Evolutionary conservation across 2,113 vertebrate species (phyloP), one percentile per base, ranked within the genome.

Genomic region (Pygoscelis antarcticus): DNA sequence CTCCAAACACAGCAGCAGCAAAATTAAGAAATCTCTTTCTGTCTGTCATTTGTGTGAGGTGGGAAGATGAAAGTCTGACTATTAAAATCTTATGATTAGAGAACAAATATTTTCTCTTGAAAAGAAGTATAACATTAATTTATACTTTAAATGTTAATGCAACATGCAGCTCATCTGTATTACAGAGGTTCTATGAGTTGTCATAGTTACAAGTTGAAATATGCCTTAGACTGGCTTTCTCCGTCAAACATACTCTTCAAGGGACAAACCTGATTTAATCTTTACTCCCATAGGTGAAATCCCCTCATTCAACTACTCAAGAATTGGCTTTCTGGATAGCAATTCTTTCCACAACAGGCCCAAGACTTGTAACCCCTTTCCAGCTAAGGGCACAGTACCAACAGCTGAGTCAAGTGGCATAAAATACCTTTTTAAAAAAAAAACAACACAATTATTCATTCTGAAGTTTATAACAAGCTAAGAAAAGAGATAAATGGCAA

Each of bases 91-190:
- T 65, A 93, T 81, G 38, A 94, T 94, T 82, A 61, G 61, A 94
- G 69, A 94, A 82, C 87, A 96, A 94, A 94, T 95, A 89, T 93
- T 91, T 94, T 91, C 52, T 75, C 78, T 75, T 84, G 42, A 66
- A 94, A 94, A 85, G 60, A 55, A 84, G 14, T 75, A 58, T 91
- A 84, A 95, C 65, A 87, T 46, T 93, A 65, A 93, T 89, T 97
- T 77, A 86, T 34, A 80, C 69, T 81, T 93, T 27, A 89, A 95
- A 85, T 89, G 74, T 89, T 95, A 84, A 87, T 94, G 94, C 38
- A 84, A 52, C 42, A 74, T 58, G 46, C 72, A 71, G 69, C 81
- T 93, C 60, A 70, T 69, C 87, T 93, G 18, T 83, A 68, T 66
- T 83, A 78, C 51, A 86, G 66, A 75, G 34, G 22, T 21, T 75